phyloP scores from a whole-genome alignment of 2,797 vertebrate species.

The Oreortyx pictus region DNA sequence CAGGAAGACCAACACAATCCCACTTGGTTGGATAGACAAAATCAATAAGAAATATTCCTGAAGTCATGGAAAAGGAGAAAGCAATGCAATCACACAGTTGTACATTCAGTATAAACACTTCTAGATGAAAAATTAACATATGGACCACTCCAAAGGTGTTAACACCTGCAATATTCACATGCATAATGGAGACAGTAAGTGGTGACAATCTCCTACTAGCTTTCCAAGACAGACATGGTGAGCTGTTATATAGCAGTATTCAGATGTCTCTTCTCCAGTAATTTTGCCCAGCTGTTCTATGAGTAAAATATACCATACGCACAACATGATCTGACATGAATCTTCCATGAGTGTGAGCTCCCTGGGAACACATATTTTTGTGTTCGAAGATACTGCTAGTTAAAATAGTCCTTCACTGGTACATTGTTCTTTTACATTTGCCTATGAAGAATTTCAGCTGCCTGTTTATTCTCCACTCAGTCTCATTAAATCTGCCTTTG shows the following conservation, averaged over 20 bases:
- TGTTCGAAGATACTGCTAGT: neutral
- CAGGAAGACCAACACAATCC: neutral
- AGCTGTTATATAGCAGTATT: neutral
- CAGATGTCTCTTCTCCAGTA: neutral
- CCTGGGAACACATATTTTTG: neutral
- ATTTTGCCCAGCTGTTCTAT: neutral
- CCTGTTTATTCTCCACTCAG: neutral
- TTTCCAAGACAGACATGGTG: neutral
- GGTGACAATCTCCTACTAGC: neutral
- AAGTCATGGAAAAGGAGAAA: neutral
- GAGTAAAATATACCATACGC: neutral
- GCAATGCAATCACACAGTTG: neutral
- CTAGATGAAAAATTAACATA: neutral
- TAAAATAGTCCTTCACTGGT: neutral
- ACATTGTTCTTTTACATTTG: neutral
- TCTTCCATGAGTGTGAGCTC: neutral
- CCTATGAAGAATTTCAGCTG: neutral
- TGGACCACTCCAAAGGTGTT: neutral
- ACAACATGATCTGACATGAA: neutral
- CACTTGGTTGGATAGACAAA: neutral
- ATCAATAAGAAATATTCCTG: neutral
- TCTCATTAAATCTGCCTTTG: neutral
- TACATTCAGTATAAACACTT: neutral
- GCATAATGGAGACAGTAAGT: neutral
- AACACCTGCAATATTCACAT: neutral